Percentiles rank a stretch among this genome's conserved stretches.
Conservation (phyloP, 1,140 invertebrate genomes). For the Pomacea maculata region DNA sequence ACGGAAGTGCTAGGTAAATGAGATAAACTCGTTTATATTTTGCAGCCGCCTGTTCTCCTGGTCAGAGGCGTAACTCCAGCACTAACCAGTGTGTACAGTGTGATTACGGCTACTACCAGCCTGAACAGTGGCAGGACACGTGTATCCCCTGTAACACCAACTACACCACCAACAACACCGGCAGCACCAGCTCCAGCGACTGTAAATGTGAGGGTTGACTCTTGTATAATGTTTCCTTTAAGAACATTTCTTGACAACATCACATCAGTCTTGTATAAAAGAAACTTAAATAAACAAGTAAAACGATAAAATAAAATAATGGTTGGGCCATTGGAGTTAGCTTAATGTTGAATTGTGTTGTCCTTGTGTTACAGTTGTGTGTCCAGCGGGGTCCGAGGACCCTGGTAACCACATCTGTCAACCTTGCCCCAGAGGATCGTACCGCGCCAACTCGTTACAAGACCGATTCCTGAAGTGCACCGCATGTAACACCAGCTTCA, state of each 20-base stretch:
- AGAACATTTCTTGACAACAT: too few species aligned
- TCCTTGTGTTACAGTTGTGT: conserved; percentile 13
- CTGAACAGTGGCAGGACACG: neutral
- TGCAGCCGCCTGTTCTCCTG: too few species aligned
- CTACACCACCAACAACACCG: neutral
- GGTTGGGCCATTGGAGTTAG: too few species aligned
- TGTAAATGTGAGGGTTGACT: conserved; percentile 25
- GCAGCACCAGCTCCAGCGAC: conserved; percentile 11
- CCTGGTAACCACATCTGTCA: neutral
- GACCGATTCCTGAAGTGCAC: conserved; percentile 6
- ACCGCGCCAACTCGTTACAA: neutral
- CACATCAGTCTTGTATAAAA: too few species aligned
- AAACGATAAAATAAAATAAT: too few species aligned
- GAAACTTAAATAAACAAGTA: too few species aligned
- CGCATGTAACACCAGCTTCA: neutral
- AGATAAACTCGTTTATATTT: too few species aligned
- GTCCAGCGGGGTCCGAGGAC: neutral
- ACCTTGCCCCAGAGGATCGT: neutral
- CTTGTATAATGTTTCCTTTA: too few species aligned
- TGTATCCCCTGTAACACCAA: neutral
- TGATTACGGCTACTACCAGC: neutral
- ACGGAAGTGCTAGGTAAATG: too few species aligned
- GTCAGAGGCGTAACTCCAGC: neutral
- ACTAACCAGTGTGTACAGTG: neutral
- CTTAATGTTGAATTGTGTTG: too few species aligned